A percentile compares a stretch with the other conserved stretches of the same genome.
Evolutionary conservation across 2,797 vertebrate genomes (phyloP).

Genomic region (Salarias fasciatus): DNA sequence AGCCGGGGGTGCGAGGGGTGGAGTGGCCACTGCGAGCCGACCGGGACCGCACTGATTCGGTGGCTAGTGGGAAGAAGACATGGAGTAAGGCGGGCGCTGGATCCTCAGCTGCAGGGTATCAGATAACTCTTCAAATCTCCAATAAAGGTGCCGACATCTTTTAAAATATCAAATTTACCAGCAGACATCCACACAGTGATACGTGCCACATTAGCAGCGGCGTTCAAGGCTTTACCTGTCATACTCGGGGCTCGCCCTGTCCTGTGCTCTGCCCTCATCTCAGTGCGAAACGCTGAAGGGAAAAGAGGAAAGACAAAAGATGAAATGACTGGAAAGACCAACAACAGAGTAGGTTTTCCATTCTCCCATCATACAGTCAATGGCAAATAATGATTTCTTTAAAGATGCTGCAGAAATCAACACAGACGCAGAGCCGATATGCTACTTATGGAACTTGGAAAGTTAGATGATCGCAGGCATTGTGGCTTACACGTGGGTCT

Average conservation of each 20-base stretch:
- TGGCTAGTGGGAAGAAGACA: conserved; percentile 71
- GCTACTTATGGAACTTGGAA: too few relatives aligned
- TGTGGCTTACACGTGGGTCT: conserved; percentile 90
- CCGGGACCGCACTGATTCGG: conserved; percentile 91
- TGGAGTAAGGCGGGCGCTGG: too few relatives aligned
- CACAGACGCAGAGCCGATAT: too few relatives aligned
- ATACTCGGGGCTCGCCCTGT: conserved; percentile 82
- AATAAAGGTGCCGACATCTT: too few relatives aligned
- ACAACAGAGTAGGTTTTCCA: not conserved
- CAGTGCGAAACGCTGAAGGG: conserved; percentile 78
- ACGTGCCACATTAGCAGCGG: not conserved
- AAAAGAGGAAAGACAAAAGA: conserved; percentile 9
- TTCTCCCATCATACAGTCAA: too few relatives aligned
- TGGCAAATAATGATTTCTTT: too few relatives aligned
- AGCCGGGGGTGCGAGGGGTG: conserved; percentile 94
- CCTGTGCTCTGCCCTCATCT: conserved; percentile 84
- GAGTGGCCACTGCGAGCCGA: conserved; percentile 96
- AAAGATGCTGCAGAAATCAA: too few relatives aligned
- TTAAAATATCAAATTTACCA: too few relatives aligned
- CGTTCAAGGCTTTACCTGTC: conserved; percentile 76
- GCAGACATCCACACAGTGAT: too few relatives aligned
- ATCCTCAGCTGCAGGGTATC: too few relatives aligned
- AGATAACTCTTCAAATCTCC: too few relatives aligned
- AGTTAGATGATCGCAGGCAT: conserved; percentile 8
- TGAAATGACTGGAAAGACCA: not conserved